Evolutionary conservation across 2,797 vertebrate genomes (phyloP).

Genomic region (Thunnus albacares): DNA sequence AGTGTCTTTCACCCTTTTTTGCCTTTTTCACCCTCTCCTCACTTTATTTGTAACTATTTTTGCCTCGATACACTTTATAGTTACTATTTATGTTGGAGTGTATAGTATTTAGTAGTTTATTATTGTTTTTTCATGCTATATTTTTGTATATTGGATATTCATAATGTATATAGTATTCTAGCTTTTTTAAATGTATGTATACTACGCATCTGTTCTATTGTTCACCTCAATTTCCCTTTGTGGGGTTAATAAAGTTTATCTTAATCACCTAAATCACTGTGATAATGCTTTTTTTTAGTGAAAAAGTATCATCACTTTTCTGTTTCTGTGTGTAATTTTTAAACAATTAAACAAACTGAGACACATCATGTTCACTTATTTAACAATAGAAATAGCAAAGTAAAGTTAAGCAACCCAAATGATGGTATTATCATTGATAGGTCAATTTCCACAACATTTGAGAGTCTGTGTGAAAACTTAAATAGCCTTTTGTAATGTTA

Average conservation of each 20-base stretch:
- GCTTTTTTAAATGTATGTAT: not conserved
- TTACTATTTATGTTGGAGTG: no score
- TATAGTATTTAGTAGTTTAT: not conserved
- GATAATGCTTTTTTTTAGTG: not conserved
- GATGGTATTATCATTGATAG: slow-evolving; percentile 2
- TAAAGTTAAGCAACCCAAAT: not conserved
- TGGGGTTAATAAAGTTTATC: not conserved
- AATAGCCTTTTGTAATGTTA: slow-evolving; percentile 40
- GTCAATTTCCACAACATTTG: slow-evolving; percentile 31
- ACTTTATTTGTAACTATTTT: not conserved
- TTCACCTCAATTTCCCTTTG: not conserved
- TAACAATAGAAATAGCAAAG: not conserved
- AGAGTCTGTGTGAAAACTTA: slow-evolving; percentile 19
- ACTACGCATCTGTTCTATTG: not conserved
- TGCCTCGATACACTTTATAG: not conserved
- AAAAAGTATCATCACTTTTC: not conserved
- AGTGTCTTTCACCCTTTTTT: no score
- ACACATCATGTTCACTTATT: not conserved
- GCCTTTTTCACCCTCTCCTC: no score
- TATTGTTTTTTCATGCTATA: not conserved
- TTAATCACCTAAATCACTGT: not conserved
- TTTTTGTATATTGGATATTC: not conserved
- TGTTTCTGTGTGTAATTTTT: not conserved
- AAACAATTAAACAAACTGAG: not conserved
- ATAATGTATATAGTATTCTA: not conserved